Percentiles rank a stretch among this genome's conserved stretches.
Conservation (phyloP, 2,888 invertebrate species). For the Bellardia bayeri region DNA sequence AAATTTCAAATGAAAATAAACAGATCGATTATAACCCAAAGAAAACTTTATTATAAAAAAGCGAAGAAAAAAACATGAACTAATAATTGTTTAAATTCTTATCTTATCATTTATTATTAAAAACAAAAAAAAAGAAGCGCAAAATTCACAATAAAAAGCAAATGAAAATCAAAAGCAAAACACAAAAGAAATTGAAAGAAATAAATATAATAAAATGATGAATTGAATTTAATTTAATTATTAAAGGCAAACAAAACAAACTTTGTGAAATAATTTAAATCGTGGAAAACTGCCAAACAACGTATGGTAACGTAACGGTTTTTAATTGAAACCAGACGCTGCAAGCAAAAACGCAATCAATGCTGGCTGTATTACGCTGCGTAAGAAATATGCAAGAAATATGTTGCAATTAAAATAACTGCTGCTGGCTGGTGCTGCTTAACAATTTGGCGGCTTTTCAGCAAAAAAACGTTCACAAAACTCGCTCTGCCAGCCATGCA, state of each 20-base stretch:
- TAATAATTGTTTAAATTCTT: slow-evolving; percentile 30
- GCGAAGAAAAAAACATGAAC: slow-evolving; percentile 21
- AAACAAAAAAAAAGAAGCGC: slow-evolving; percentile 11
- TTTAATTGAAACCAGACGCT: slow-evolving; percentile 34
- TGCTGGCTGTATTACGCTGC: slow-evolving; percentile 33
- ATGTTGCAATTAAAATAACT: slow-evolving; percentile 39
- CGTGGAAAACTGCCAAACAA: slow-evolving; percentile 52
- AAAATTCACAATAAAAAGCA: slow-evolving; percentile 30
- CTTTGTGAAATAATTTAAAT: slow-evolving; percentile 54
- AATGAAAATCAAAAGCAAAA: slow-evolving; percentile 1
- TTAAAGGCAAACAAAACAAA: slow-evolving; percentile 29
- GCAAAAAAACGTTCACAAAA: slow-evolving; percentile 5
- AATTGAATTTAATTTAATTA: slow-evolving; percentile 43
- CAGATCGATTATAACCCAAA: slow-evolving; percentile 37
- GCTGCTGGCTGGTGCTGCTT: neutral
- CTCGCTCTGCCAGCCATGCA: too few relatives aligned
- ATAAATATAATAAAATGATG: slow-evolving; percentile 40
- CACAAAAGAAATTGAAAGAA: slow-evolving; percentile 50
- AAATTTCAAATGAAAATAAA: slow-evolving; percentile 32
- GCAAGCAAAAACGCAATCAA: slow-evolving; percentile 36
- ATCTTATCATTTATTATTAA: slow-evolving; percentile 55
- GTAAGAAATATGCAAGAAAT: slow-evolving; percentile 47
- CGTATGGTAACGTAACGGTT: slow-evolving; percentile 52
- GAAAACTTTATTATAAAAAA: slow-evolving; percentile 32
- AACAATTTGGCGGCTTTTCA: slow-evolving; percentile 38